Evolutionary conservation across 2,113 vertebrate species (phyloP).

Genomic region (Malurus alboscapulatus): DNA sequence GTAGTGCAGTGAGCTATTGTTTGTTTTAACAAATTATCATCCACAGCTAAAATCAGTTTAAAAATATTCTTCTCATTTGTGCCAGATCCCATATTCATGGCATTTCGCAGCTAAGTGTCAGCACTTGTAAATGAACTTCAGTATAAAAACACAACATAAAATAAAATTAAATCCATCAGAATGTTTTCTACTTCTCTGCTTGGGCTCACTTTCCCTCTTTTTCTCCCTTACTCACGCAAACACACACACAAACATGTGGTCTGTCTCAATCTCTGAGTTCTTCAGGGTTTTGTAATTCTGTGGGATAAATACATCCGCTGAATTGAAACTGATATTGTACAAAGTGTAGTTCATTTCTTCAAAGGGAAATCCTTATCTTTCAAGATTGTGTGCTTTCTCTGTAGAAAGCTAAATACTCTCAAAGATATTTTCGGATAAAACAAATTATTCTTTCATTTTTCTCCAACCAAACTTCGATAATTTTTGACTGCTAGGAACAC

Average conservation of each 20-base stretch:
- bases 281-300: background rate
- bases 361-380: background rate
- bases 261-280: background rate
- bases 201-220: background rate
- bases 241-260: background rate
- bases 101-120: slow-evolving; percentile 60
- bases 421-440: background rate
- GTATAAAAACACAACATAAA: slow-evolving; percentile 65
- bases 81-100: slow-evolving; percentile 55
- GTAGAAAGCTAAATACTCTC: background rate
- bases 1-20: slow-evolving; percentile 67
- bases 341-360: background rate
- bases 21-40: slow-evolving; percentile 78
- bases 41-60: slow-evolving; percentile 68
- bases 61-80: slow-evolving; percentile 59
- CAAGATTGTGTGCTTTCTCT: background rate
- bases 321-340: background rate
- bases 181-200: slow-evolving; percentile 54
- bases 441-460: background rate
- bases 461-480: background rate
- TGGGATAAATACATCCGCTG: background rate
- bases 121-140: slow-evolving; percentile 57
- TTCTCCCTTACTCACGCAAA: background rate
- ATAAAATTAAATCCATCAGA: slow-evolving; percentile 66
- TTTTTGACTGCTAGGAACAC: slow-evolving; percentile 5